Evolutionary conservation across 2,888 invertebrate species (phyloP).

Genomic region (Aricia artaxerxes): DNA sequence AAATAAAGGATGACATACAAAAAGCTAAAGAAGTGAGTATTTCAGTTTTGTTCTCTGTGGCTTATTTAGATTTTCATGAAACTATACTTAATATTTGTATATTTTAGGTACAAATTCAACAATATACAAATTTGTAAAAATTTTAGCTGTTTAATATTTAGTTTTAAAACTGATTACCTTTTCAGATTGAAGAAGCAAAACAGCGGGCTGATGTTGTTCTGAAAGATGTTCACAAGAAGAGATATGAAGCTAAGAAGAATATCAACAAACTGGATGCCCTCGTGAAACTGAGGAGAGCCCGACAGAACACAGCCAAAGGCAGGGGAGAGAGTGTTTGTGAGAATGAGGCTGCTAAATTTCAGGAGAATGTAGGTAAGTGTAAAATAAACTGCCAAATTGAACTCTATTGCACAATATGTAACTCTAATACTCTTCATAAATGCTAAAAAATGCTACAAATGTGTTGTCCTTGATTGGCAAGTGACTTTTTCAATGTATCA

Average conservation of each 20-base stretch:
- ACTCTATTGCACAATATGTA: no score
- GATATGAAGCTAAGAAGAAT: slow-evolving; percentile 84
- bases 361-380: slow-evolving; percentile 78
- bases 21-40: slow-evolving; percentile 78
- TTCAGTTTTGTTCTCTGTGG: no score
- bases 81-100: no score
- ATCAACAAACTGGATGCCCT: slow-evolving; percentile 83
- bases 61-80: no score
- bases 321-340: slow-evolving; percentile 81
- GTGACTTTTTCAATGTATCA: no score
- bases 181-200: slow-evolving; percentile 83
- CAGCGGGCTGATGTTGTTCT: slow-evolving; percentile 85
- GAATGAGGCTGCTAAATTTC: slow-evolving; percentile 79
- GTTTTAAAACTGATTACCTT: slow-evolving; percentile 10
- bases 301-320: slow-evolving; percentile 82
- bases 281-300: slow-evolving; percentile 82
- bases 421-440: no score
- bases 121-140: no score
- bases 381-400: no score
- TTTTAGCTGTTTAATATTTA: no score
- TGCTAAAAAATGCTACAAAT: no score
- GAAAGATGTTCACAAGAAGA: slow-evolving; percentile 85
- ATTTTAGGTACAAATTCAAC: no score
- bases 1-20: slow-evolving; percentile 82
- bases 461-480: no score